Conservation (phyloP, 2,113 vertebrate species). For the Urocolius indicus region DNA sequence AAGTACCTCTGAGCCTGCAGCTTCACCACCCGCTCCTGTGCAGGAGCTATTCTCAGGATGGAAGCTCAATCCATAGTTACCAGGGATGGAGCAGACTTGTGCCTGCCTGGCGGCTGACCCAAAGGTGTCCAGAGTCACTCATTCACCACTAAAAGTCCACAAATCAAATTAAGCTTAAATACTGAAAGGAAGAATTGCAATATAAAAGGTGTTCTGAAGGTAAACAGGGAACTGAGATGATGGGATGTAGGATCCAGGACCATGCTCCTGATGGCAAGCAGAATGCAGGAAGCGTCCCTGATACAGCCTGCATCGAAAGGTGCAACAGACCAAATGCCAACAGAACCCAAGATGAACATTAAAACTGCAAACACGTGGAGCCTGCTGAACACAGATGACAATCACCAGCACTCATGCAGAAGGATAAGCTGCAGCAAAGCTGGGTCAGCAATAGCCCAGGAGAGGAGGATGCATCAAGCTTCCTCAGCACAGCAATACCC, state of each 20-base stretch:
- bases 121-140: not conserved
- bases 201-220: not conserved
- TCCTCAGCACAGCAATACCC: not conserved
- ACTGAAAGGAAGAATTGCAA: not conserved
- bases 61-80: rapidly evolving
- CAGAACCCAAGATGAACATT: rapidly evolving
- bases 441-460: not conserved
- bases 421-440: not conserved
- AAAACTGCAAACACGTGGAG: not conserved
- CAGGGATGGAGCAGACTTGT: rapidly evolving
- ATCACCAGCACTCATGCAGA: not conserved
- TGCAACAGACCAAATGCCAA: not conserved
- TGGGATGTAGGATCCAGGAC: not conserved
- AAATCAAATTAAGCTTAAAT: not conserved
- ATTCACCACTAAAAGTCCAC: not conserved
- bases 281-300: rapidly evolving
- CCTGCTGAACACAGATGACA: not conserved
- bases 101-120: not conserved
- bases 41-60: not conserved
- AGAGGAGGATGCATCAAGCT: not conserved
- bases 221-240: not conserved
- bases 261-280: not conserved
- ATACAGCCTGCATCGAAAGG: not conserved
- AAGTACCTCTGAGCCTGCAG: not conserved
- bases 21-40: not conserved